Base-by-base conservation (phyloP, 2,888 invertebrate species). In the Agrilus cyanescens region DNA sequence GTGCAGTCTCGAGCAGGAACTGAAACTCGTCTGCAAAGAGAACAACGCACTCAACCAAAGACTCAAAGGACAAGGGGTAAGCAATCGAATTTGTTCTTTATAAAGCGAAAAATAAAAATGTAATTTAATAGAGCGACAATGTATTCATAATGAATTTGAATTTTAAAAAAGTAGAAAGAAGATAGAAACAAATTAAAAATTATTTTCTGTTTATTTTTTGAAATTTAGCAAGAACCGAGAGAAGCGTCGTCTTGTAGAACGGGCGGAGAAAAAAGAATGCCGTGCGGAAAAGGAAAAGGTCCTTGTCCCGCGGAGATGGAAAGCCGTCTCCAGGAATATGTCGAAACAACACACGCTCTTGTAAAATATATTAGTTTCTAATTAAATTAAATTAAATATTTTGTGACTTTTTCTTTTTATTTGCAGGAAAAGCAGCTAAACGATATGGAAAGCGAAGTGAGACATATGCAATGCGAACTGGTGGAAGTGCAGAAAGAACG, bases 11-110 rank as follows among this genome's bases (percentile, higher is more conserved):
- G 78, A 80, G 53, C 72, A 73, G 36, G 80, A 81, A 60, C 66
- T 82, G 62, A 73, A 76, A 58, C 62, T 78, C 55, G 69, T 80
- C 53, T 69, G 71, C 44, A 74, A 74, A 52, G 80, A 81, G 54
- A 81, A 81, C 57, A 58, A 62, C 14, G 56, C 73, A 39, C 66
- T 81, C 35, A 72, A 69, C 44, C 73, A 75, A 44, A 76, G 73
- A 58, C 53, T 78, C 30, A 52, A 57, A 35, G 35, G 41, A 29
- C 33, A 33, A 4, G 45, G 38, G 41, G 40, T 43, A 15, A 15
- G 39, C 14, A 1, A 25, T n/a, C 20, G 7, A 3, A 14, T 14
- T 12, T n/a, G n/a, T n/a, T 31, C n/a, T 10, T 31, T 12, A n/a
- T 10, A 31, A 10, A n/a, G n/a, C n/a, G 10, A 31, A 31, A n/a